phyloP scores from a whole-genome alignment of 2,113 vertebrate genomes.

The Phrynosoma platyrhinos region DNA sequence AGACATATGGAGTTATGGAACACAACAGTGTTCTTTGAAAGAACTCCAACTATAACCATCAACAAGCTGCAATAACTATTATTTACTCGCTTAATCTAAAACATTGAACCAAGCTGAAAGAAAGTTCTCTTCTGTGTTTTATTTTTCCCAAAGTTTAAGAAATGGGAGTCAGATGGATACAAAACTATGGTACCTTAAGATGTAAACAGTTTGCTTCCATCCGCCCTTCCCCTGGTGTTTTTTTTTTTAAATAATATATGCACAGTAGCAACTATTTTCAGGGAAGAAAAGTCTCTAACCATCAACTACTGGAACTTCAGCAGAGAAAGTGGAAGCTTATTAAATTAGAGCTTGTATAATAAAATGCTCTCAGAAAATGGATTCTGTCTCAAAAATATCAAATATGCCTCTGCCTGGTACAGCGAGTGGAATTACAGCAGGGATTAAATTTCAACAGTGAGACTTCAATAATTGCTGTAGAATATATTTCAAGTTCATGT shows the following conservation, averaged over 20 bases:
- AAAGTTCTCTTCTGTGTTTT: not conserved
- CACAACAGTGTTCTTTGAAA: conserved; percentile 3
- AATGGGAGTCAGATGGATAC: conserved; percentile 1
- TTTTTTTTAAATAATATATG: not conserved
- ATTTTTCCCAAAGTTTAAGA: conserved; percentile 3
- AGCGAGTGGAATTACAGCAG: conserved; percentile 24
- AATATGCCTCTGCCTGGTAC: conserved; percentile 7
- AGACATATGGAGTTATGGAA: not conserved
- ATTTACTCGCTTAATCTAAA: conserved; percentile 20
- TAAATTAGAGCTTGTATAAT: conserved; percentile 34
- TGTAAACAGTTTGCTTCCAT: not conserved
- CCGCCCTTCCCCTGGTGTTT: not conserved
- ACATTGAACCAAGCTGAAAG: not conserved
- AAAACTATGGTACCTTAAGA: not conserved
- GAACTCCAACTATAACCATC: not conserved
- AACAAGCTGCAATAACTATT: conserved; percentile 11
- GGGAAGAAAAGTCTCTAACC: conserved; percentile 7
- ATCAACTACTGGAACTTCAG: not conserved
- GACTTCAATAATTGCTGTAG: conserved; percentile 5
- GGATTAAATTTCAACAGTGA: conserved; percentile 11
- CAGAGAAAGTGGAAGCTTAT: conserved; percentile 32
- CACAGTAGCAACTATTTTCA: conserved; percentile 28
- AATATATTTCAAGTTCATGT: conserved; percentile 19
- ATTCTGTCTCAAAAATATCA: conserved; percentile 20
- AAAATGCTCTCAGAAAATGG: conserved; percentile 30